Percentiles rank a stretch among this genome's conserved stretches.
These are phyloP conservation scores for Tiaroga cobitis DNA, from an alignment of 2,797 vertebrate species.

Conservation along the genomic window DNA sequence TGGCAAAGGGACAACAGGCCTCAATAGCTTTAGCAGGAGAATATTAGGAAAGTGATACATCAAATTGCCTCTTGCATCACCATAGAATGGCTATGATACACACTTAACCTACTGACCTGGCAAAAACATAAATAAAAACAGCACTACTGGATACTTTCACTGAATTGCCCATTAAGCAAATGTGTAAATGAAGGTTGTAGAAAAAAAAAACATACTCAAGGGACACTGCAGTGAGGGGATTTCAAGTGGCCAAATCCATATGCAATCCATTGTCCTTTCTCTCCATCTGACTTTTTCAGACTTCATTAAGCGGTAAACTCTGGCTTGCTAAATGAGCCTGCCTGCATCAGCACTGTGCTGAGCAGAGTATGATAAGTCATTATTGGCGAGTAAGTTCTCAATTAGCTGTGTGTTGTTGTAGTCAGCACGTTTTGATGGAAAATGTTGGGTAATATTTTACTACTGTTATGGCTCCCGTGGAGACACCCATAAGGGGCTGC, in stretches of 20 bases:
- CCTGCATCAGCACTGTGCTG: constrained; percentile 61
- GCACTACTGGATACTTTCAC: neutral
- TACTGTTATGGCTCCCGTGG: constrained; percentile 58
- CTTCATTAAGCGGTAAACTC: constrained; percentile 69
- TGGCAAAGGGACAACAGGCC: neutral
- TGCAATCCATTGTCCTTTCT: constrained; percentile 45
- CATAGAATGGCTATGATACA: neutral
- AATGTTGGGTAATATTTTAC: constrained; percentile 61
- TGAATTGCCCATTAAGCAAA: constrained; percentile 17
- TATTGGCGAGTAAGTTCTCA: constrained; percentile 75
- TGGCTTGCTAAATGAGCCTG: constrained; percentile 57
- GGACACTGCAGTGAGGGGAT: neutral
- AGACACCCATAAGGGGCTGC: constrained; percentile 45
- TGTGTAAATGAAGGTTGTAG: constrained; percentile 32
- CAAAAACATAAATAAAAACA: constrained; percentile 47
- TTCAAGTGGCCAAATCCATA: constrained; percentile 54
- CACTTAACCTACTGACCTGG: constrained; percentile 38
- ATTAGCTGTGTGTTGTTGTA: constrained; percentile 64
- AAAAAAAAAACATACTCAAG: constrained; percentile 42
- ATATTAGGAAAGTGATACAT: neutral
- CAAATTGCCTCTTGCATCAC: neutral
- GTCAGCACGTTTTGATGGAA: constrained; percentile 59
- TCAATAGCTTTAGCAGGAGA: neutral
- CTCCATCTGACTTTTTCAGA: constrained; percentile 63
- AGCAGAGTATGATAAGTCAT: constrained; percentile 77